These are phyloP conservation scores for Heteromyza rotundicornis DNA, from an alignment of 2,888 invertebrate genomes.

Conservation along the genomic window DNA sequence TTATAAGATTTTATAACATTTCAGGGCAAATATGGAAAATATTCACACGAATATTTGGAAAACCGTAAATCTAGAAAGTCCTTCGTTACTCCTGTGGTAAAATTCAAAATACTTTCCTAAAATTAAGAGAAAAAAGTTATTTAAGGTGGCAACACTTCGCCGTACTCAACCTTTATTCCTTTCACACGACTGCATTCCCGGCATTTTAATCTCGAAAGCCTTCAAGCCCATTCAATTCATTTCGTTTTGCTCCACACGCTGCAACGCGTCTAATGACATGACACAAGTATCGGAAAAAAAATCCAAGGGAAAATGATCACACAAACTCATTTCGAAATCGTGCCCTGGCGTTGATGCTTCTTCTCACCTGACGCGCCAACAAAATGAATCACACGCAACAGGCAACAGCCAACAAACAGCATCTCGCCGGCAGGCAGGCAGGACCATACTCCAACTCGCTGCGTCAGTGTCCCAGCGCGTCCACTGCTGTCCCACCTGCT, in stretches of 20 bases:
- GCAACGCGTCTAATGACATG: slow-evolving; percentile 44
- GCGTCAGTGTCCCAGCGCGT: slow-evolving; percentile 16
- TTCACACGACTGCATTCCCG: slow-evolving; percentile 1
- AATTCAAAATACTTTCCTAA: too few relatives aligned
- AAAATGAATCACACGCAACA: slow-evolving; percentile 48
- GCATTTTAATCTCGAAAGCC: slow-evolving; percentile 16
- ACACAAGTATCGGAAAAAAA: slow-evolving; percentile 32
- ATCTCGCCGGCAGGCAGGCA: neutral
- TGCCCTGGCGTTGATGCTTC: slow-evolving; percentile 26
- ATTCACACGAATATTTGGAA: too few relatives aligned
- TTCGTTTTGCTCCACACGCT: neutral
- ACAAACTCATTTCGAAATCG: neutral
- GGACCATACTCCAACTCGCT: too few relatives aligned
- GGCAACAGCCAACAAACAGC: slow-evolving; percentile 28
- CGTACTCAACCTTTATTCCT: neutral
- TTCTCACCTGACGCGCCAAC: slow-evolving; percentile 59
- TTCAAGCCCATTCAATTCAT: slow-evolving; percentile 8
- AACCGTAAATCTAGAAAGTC: too few relatives aligned
- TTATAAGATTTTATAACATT: too few relatives aligned
- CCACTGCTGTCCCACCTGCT: slow-evolving; percentile 47
- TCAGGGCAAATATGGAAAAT: too few relatives aligned
- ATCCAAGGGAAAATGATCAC: neutral
- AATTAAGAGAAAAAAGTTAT: too few relatives aligned
- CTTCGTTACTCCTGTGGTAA: too few relatives aligned
- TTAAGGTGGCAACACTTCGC: neutral